Percentiles rank a stretch among this genome's conserved stretches.
phyloP scores from a whole-genome alignment of 2,113 vertebrate genomes.

The Perca fluviatilis region DNA sequence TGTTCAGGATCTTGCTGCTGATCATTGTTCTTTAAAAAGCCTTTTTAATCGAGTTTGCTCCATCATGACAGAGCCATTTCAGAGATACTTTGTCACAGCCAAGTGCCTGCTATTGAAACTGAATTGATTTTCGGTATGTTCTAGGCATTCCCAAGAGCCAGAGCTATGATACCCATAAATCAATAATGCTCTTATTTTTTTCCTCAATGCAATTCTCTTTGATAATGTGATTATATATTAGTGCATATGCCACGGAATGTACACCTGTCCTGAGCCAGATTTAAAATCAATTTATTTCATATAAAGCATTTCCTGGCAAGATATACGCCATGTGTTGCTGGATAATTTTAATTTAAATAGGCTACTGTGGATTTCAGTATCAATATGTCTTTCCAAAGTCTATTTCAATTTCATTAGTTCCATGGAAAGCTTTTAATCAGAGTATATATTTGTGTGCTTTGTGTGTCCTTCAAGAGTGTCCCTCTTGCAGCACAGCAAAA shows the following conservation, averaged over 20 bases:
- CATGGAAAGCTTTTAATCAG: conserved; percentile 51
- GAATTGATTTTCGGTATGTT: conserved; percentile 52
- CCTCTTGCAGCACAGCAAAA: too few relatives aligned
- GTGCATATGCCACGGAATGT: conserved; percentile 24
- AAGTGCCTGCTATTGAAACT: conserved; percentile 59
- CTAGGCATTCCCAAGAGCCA: conserved; percentile 28
- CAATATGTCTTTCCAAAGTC: conserved; percentile 37
- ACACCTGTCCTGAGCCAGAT: conserved; percentile 8
- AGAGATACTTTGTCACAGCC: conserved; percentile 48
- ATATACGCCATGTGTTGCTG: background rate
- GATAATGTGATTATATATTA: conserved; percentile 58
- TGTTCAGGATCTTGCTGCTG: background rate
- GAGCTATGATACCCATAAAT: conserved; percentile 36
- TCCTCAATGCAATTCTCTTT: conserved; percentile 19
- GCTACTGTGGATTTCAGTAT: conserved; percentile 24
- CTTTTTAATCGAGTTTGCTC: conserved; percentile 44
- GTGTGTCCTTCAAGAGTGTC: conserved; percentile 7
- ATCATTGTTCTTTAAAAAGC: conserved; percentile 36
- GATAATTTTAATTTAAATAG: conserved; percentile 48
- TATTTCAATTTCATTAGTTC: conserved; percentile 44
- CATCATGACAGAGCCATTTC: conserved; percentile 35
- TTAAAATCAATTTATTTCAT: conserved; percentile 29
- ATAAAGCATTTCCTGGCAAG: conserved; percentile 35
- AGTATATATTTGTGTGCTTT: conserved; percentile 24
- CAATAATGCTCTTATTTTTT: conserved; percentile 39